These are phyloP conservation scores for Urocitellus parryii DNA, from an alignment of 2,113 vertebrate genomes.

Conservation along the genomic window DNA sequence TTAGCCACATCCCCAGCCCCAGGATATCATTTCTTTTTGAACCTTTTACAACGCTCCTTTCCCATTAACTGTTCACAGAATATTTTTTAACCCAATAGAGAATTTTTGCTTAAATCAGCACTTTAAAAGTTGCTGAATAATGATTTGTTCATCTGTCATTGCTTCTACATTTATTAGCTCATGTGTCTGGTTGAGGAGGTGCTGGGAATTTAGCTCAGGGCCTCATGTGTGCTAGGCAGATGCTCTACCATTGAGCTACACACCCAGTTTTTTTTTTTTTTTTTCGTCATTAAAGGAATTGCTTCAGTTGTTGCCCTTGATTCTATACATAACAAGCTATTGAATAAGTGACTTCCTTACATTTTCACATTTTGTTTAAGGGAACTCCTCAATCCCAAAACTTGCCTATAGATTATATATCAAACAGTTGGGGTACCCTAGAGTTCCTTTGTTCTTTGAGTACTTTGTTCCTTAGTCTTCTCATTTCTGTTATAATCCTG, in stretches of 20 bases:
- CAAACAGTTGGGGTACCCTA: background rate
- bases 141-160: background rate
- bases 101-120: background rate
- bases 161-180: background rate
- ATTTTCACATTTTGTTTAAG: background rate
- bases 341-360: background rate
- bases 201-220: background rate
- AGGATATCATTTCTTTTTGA: too few relatives aligned
- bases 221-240: background rate
- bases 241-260: background rate
- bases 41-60: background rate
- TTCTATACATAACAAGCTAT: background rate
- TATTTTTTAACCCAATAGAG: background rate
- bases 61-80: background rate
- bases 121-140: background rate
- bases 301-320: background rate
- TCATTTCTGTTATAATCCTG: background rate
- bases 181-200: background rate
- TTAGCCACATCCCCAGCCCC: too few relatives aligned
- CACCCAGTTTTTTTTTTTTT: too few relatives aligned
- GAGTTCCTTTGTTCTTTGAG: background rate
- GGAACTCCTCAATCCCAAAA: background rate
- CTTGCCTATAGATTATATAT: background rate
- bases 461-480: background rate
- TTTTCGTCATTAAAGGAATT: background rate